phyloP scores from a whole-genome alignment of 2,113 vertebrate species.

The Mastomys natalensis region DNA sequence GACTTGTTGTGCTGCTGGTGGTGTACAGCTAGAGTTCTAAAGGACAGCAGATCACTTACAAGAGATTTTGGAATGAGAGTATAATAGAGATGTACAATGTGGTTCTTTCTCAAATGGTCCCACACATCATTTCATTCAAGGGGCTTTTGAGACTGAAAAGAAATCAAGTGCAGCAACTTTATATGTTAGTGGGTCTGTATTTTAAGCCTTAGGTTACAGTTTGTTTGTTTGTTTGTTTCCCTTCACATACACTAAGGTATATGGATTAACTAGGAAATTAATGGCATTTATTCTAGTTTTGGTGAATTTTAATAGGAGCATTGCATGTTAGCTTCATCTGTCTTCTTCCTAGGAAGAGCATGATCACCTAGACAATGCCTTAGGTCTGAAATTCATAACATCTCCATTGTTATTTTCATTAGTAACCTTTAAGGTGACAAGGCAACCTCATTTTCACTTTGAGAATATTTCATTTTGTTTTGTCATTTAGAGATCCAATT shows the following conservation, averaged over 20 bases:
- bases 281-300: background rate
- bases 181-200: rapidly evolving
- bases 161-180: background rate
- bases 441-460: background rate
- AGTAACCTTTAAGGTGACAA: background rate
- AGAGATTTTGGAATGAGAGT: background rate
- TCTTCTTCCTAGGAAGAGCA: background rate
- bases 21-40: background rate
- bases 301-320: background rate
- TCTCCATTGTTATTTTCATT: background rate
- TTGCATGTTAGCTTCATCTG: background rate
- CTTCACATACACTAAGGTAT: background rate
- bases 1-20: too few relatives aligned
- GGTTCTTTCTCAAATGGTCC: background rate
- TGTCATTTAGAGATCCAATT: background rate
- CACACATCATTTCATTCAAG: background rate
- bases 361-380: background rate
- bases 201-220: background rate
- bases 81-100: background rate
- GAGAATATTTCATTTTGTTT: background rate
- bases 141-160: background rate
- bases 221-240: too few relatives aligned
- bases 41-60: background rate
- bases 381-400: background rate
- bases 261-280: background rate